phyloP scores from a whole-genome alignment of 64 coral and sea anemone species.

The Stylophora pistillata region DNA sequence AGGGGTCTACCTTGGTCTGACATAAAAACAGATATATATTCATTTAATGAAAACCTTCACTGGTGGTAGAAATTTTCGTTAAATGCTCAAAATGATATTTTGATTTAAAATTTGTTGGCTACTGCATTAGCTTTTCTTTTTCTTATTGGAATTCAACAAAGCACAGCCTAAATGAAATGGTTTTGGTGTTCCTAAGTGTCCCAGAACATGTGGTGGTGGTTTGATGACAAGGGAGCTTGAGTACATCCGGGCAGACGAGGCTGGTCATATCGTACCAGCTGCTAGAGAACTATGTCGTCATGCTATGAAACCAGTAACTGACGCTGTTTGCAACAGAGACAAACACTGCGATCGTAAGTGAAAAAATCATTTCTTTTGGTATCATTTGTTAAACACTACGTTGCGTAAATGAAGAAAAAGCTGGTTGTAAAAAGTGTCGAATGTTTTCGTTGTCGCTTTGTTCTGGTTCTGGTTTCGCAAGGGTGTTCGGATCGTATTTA shows the following conservation, averaged over 20 bases:
- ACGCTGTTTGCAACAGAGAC: slow-evolving; percentile 30
- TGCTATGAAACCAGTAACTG: slow-evolving; percentile 16
- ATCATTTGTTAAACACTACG: not conserved
- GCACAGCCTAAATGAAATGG: too few relatives aligned
- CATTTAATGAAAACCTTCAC: too few relatives aligned
- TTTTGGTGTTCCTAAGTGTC: slow-evolving; percentile 12
- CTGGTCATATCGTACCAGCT: not conserved
- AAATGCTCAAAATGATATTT: too few relatives aligned
- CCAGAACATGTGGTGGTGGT: slow-evolving; percentile 29
- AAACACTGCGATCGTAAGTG: slow-evolving; percentile 61
- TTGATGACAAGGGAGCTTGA: slow-evolving; percentile 11
- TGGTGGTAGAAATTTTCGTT: too few relatives aligned
- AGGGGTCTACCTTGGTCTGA: slow-evolving; percentile 10
- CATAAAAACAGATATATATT: not conserved
- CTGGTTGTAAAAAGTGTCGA: too few relatives aligned
- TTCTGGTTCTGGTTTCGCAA: too few relatives aligned
- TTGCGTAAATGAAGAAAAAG: too few relatives aligned
- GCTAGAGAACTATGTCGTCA: slow-evolving; percentile 1
- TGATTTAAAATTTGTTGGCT: too few relatives aligned
- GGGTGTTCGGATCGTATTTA: too few relatives aligned
- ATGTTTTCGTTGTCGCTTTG: too few relatives aligned
- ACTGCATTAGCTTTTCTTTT: too few relatives aligned
- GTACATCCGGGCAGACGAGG: slow-evolving; percentile 1
- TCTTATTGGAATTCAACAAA: too few relatives aligned
- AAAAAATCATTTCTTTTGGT: not conserved